Percentiles rank a stretch among this genome's conserved stretches.
Evolutionary conservation across 2,797 vertebrate genomes (phyloP).

Genomic region (Toxotes lorentzi): DNA sequence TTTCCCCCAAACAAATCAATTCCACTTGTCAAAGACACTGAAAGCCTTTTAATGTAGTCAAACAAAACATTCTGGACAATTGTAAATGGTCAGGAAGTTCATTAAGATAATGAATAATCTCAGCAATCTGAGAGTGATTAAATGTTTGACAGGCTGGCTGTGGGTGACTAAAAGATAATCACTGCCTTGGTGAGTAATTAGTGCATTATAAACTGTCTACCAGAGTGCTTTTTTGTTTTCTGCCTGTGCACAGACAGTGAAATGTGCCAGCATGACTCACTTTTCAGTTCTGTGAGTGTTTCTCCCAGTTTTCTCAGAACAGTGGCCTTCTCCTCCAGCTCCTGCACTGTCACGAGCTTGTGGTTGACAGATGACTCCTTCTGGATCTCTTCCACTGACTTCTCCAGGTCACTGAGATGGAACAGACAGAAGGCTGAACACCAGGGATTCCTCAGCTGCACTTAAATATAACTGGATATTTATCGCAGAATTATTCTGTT

Average conservation of each 20-base stretch:
- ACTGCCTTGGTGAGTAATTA: slow-evolving; percentile 66
- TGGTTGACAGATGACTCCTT: slow-evolving; percentile 92
- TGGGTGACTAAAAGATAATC: slow-evolving; percentile 63
- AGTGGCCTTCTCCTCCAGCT: slow-evolving; percentile 95
- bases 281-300: slow-evolving; percentile 95
- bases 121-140: slow-evolving; percentile 60
- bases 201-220: slow-evolving; percentile 60
- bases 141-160: slow-evolving; percentile 53
- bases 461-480: slow-evolving; percentile 43
- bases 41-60: slow-evolving; percentile 32
- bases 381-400: slow-evolving; percentile 96
- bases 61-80: slow-evolving; percentile 26
- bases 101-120: slow-evolving; percentile 52
- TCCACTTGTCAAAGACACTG: not conserved
- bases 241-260: slow-evolving; percentile 42
- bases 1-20: slow-evolving; percentile 28
- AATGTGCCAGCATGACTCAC: slow-evolving; percentile 83
- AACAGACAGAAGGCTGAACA: slow-evolving; percentile 76
- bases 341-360: slow-evolving; percentile 91
- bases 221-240: slow-evolving; percentile 50
- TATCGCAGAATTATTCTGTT: slow-evolving; percentile 23
- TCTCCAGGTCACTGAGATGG: slow-evolving; percentile 93
- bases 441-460: slow-evolving; percentile 51
- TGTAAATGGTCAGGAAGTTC: slow-evolving; percentile 47
- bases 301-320: slow-evolving; percentile 96